Conservation (phyloP, 2,797 vertebrate species). For the Ambastaia sidthimunki region DNA sequence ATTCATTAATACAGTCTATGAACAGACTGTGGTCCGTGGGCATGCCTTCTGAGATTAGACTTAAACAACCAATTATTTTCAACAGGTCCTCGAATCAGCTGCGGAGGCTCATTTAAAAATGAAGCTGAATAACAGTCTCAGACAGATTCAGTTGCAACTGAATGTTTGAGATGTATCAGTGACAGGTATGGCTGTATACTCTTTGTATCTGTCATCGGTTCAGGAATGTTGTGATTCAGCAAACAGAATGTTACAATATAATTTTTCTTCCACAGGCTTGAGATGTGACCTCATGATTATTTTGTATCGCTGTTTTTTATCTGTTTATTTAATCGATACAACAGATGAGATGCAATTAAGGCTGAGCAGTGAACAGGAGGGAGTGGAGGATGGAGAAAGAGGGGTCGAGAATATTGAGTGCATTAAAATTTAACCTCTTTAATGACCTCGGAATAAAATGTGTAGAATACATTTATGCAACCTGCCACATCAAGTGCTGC, state of each 20-base stretch:
- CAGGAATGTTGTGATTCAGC: background rate
- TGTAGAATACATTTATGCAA: background rate
- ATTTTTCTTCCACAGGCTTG: background rate
- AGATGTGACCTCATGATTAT: slow-evolving; percentile 5
- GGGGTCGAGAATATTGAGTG: background rate
- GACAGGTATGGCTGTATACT: background rate
- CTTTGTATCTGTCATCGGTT: background rate
- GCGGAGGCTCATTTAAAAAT: background rate
- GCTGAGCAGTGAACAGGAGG: background rate
- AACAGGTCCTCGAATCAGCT: background rate
- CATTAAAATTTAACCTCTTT: slow-evolving; percentile 11
- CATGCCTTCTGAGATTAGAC: background rate
- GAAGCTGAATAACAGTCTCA: background rate
- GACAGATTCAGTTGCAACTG: background rate
- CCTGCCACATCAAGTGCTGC: background rate
- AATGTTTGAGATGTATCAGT: background rate
- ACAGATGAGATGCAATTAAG: slow-evolving; percentile 25
- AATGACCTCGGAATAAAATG: slow-evolving; percentile 4
- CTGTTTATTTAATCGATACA: slow-evolving; percentile 20
- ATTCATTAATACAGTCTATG: background rate
- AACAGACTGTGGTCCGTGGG: background rate
- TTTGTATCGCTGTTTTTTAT: no score
- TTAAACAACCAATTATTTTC: background rate
- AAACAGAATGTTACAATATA: background rate
- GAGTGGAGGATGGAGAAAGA: background rate